Percentiles rank a stretch among this genome's conserved stretches.
These are phyloP conservation scores for Agapostemon virescens DNA, from an alignment of 2,888 invertebrate species.

Conservation along the genomic window DNA sequence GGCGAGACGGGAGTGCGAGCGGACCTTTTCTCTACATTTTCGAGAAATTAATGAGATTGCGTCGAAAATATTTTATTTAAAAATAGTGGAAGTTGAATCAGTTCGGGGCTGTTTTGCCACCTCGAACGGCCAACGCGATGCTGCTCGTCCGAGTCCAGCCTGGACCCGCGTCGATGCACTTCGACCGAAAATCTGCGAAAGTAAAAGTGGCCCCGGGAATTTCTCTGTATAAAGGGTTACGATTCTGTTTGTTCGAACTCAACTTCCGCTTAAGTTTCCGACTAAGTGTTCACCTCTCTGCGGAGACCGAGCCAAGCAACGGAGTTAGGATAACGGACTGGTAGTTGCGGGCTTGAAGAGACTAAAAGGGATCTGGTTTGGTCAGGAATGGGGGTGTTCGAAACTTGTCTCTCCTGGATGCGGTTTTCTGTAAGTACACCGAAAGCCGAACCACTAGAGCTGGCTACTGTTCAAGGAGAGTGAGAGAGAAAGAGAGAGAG, in stretches of 20 bases:
- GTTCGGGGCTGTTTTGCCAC: neutral
- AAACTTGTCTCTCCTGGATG: conserved; percentile 69
- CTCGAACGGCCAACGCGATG: neutral
- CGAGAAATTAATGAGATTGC: neutral
- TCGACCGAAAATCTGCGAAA: neutral
- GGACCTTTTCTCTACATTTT: too few species aligned
- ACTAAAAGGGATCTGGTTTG: conserved; percentile 58
- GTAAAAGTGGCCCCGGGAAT: neutral
- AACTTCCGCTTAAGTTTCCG: conserved; percentile 66
- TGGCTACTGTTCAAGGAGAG: conserved; percentile 30
- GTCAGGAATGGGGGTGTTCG: conserved; percentile 58
- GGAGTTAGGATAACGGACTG: conserved; percentile 70
- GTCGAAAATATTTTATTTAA: too few species aligned
- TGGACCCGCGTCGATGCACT: neutral
- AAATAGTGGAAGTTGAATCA: neutral
- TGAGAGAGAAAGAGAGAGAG: neutral
- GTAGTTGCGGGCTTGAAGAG: conserved; percentile 49
- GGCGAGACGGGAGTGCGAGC: too few species aligned
- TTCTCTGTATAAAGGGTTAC: neutral
- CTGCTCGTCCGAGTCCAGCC: neutral
- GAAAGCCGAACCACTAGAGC: conserved; percentile 53
- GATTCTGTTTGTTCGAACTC: conserved; percentile 6
- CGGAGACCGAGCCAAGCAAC: conserved; percentile 62
- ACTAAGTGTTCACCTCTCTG: conserved; percentile 64
- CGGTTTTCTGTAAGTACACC: conserved; percentile 66